Evolutionary conservation across 2,888 invertebrate species (phyloP).

Genomic region (Bimastos eiseni): DNA sequence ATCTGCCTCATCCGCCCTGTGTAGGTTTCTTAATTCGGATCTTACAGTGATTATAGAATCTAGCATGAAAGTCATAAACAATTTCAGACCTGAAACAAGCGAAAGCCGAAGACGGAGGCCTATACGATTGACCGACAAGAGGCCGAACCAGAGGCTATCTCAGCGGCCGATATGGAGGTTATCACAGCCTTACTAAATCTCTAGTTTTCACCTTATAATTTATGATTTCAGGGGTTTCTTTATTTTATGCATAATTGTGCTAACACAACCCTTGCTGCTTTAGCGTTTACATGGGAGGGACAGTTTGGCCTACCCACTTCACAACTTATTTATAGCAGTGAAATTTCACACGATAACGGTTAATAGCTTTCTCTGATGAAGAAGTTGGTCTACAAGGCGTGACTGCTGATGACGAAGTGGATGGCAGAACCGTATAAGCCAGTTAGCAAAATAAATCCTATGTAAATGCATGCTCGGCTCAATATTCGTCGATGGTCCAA

Average conservation of each 20-base stretch:
- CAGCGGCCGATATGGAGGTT: background rate
- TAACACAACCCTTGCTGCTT: background rate
- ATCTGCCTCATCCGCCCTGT: background rate
- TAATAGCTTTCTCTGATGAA: background rate
- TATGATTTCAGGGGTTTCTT: too few relatives aligned
- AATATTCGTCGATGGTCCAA: too few relatives aligned
- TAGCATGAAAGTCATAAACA: background rate
- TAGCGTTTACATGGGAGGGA: background rate
- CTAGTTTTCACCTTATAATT: background rate
- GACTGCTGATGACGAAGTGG: background rate
- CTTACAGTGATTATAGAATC: background rate
- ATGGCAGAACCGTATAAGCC: background rate
- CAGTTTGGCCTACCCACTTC: background rate
- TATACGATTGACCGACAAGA: background rate
- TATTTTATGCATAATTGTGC: background rate
- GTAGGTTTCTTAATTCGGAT: background rate
- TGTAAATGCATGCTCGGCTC: background rate
- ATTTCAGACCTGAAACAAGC: background rate
- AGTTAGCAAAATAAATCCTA: background rate
- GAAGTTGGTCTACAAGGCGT: background rate
- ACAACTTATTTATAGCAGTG: background rate
- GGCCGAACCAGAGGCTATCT: background rate
- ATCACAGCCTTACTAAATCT: background rate
- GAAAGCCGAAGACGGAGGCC: background rate
- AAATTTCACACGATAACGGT: background rate